These are phyloP conservation scores for Volucella inanis DNA, from an alignment of 2,888 invertebrate species.

Conservation along the genomic window DNA sequence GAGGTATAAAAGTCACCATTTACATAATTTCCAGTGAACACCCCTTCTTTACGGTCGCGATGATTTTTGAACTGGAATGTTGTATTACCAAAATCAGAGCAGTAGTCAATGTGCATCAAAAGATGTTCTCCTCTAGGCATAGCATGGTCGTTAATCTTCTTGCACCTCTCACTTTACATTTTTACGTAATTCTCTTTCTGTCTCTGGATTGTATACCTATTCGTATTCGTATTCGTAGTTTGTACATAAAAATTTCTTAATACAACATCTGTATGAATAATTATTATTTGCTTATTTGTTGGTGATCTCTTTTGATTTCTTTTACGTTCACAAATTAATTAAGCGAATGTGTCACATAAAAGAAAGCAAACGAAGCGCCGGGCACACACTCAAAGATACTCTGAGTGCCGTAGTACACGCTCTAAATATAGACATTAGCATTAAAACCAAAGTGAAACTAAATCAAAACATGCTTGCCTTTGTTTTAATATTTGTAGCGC, in stretches of 20 bases:
- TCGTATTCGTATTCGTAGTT: neutral
- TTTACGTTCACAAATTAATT: slow-evolving; percentile 48
- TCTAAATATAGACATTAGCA: slow-evolving; percentile 62
- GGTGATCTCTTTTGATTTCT: slow-evolving; percentile 22
- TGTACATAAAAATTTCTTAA: slow-evolving; percentile 14
- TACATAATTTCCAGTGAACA: slow-evolving; percentile 39
- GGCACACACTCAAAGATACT: slow-evolving; percentile 3
- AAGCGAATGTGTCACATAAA: slow-evolving; percentile 42
- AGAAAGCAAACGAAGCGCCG: slow-evolving; percentile 43
- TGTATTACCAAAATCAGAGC: slow-evolving; percentile 43
- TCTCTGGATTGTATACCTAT: neutral
- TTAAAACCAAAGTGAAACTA: slow-evolving; percentile 36
- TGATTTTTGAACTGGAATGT: slow-evolving; percentile 30
- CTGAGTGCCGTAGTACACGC: slow-evolving; percentile 1
- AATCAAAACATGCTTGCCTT: slow-evolving; percentile 51
- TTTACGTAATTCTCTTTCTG: slow-evolving; percentile 47
- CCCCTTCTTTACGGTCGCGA: slow-evolving; percentile 11
- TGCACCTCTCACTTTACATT: slow-evolving; percentile 38
- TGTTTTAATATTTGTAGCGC: slow-evolving; percentile 60
- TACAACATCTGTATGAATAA: slow-evolving; percentile 41
- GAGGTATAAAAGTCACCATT: slow-evolving; percentile 22
- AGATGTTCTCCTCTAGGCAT: slow-evolving; percentile 18
- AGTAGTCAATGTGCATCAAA: slow-evolving; percentile 29
- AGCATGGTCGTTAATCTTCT: slow-evolving; percentile 48
- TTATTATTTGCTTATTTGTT: slow-evolving; percentile 44